Evolutionary conservation across 2,113 vertebrate genomes (phyloP), one percentile per base, ranked within the genome.

Genomic region (Neodon shergylaensis): DNA sequence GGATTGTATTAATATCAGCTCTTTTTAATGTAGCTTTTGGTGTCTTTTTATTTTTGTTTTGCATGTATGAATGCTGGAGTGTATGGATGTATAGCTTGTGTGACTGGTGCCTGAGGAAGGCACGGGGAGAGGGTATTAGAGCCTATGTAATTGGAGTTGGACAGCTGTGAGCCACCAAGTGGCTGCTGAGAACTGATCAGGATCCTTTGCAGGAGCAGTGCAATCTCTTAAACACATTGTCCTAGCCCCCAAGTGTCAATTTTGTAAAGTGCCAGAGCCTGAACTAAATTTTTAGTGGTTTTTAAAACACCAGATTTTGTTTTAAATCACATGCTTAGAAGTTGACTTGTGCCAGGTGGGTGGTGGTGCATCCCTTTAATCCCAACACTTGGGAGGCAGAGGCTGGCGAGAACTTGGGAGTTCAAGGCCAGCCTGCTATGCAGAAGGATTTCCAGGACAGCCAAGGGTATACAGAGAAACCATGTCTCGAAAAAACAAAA

Each of bases 241-340:
- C 42, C 54, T 42, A 42, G 12, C 22, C 26, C 11, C 54, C 76
- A 88, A 49, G 44, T 77, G 26, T 94, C 24, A 52, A 1, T 90
- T 96, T 91, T 70, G 7, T 74, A 78, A 85, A 16, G 11, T 61
- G 17, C 12, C n/a, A 52, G 52, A 72, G 6, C 10, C 21, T 39
- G 10, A 76, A 58, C 36, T 73, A 91, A 72, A 72, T 94, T 22
- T 88, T 9, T 91, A 77, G 16, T 66, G 28, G 85, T 81, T 94
- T 90, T 72, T 70, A 94, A 96, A 49, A n/a, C 14, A n/a, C 19
- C 5, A 11, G 44, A 47, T 96, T 90, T 94, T 94, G 83, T 49
- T 93, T 94, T 90, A 90, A 94, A 89, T n/a, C 17, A 31, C 1
- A 26, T 0, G 19, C 21, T 73, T 93, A 81, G 88, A 79, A 31